These are phyloP conservation scores for Lordiphosa stackelbergi DNA, from an alignment of 1,140 invertebrate species.

Conservation along the genomic window DNA sequence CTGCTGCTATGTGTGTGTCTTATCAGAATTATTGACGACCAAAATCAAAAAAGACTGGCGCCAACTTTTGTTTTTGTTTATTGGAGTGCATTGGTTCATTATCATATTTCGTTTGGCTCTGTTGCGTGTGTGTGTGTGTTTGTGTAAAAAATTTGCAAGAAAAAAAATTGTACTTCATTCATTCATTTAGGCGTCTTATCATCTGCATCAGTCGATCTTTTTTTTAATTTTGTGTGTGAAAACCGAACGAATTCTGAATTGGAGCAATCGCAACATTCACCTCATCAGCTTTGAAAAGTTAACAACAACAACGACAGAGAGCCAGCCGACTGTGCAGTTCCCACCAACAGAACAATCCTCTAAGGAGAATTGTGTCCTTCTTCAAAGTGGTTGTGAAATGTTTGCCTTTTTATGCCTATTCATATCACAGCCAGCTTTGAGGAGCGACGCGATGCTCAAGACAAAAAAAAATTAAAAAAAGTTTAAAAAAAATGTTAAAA, in stretches of 20 bases:
- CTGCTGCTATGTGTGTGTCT: too few species aligned
- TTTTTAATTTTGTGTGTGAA: conserved; percentile 37
- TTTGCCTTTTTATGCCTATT: conserved; percentile 79
- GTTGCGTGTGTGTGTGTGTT: too few species aligned
- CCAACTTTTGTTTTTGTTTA: conserved; percentile 34
- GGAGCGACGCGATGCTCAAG: conserved; percentile 81
- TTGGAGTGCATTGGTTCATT: too few species aligned
- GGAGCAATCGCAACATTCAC: too few species aligned
- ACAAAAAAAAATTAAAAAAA: conserved; percentile 31
- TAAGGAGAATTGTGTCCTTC: conserved; percentile 71
- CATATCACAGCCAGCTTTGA: conserved; percentile 94
- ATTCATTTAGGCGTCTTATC: conserved; percentile 3
- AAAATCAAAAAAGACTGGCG: conserved; percentile 43
- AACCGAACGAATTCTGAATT: conserved; percentile 2
- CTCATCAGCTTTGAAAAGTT: neutral
- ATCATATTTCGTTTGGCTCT: too few species aligned
- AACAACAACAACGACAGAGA: conserved; percentile 3
- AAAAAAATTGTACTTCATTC: conserved; percentile 2
- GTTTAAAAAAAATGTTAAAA: conserved; percentile 28
- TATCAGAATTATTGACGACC: conserved; percentile 53
- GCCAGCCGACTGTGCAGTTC: too few species aligned
- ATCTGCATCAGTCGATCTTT: neutral
- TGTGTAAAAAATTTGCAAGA: too few species aligned
- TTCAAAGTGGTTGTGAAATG: conserved; percentile 90
- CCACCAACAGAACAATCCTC: too few species aligned